These are phyloP conservation scores for Chelonoidis abingdonii DNA, from an alignment of 2,113 vertebrate genomes.

Conservation along the genomic window DNA sequence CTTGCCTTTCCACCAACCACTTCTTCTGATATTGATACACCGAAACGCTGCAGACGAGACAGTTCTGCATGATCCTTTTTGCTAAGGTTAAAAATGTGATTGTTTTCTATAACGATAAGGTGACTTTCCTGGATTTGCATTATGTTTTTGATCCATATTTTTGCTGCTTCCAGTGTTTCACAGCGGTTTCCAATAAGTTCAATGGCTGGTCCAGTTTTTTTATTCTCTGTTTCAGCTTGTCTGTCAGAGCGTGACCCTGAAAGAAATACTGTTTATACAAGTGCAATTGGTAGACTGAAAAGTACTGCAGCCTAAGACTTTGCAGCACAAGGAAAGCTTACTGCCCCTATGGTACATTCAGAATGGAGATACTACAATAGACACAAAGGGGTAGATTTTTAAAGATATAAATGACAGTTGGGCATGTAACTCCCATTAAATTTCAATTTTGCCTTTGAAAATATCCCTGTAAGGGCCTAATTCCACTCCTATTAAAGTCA, in stretches of 20 bases:
- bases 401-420: background rate
- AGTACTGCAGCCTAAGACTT: background rate
- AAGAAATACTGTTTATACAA: background rate
- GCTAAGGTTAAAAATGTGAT: conserved; percentile 80
- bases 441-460: background rate
- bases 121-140: background rate
- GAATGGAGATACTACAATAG: background rate
- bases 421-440: background rate
- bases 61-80: conserved; percentile 76
- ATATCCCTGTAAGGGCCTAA: background rate
- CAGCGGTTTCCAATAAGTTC: conserved; percentile 38
- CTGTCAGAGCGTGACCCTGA: conserved; percentile 23
- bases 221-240: background rate
- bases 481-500: background rate
- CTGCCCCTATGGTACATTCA: background rate
- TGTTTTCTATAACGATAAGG: conserved; percentile 74
- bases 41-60: background rate
- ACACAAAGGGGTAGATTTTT: background rate
- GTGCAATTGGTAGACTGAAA: background rate
- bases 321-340: background rate
- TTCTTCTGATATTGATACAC: conserved; percentile 70
- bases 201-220: conserved; percentile 58
- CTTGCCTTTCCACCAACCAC: conserved; percentile 55
- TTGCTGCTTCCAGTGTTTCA: conserved; percentile 74
- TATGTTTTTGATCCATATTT: conserved; percentile 69